Base-by-base conservation (phyloP, 2,113 vertebrate species). In the Murina feae region DNA sequence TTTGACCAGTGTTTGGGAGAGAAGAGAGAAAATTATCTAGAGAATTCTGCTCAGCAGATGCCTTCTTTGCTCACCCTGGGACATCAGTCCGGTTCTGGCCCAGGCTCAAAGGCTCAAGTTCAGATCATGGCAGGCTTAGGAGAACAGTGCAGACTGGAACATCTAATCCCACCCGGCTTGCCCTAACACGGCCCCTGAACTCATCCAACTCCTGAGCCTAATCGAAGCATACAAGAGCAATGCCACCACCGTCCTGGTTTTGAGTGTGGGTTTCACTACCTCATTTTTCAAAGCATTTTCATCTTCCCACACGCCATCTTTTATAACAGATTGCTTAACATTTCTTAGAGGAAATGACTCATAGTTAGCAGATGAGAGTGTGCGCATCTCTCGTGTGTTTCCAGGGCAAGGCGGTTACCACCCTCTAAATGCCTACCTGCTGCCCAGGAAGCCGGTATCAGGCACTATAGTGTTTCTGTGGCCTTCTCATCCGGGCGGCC, bases 71-170 rank as follows among this genome's bases (percentile, higher is more conserved):
- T 60, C 28, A 76, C 86, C 37, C 87, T 58, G 84, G 87, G 93
- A 91, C 17, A n/a, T 94, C 93, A 87, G 53, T 35, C 71, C 74
- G 86, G 30, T 35, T 81, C 93, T 96, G 96, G 94, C 96, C 30
- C 51, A 65, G 25, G 28, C 81, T 84, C 96, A 96, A 81, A 37
- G 75, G 66, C 93, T 94, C 60, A 95, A 49, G 97, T 96, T 93
- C 76, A 94, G 89, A 81, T 93, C 96, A 88, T 25, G 68, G 74
- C 87, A 94, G 92, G 88, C 76, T 96, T 96, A 96, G 68, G 71
- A 95, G 93, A 86, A 71, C 71, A 81, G 65, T 8, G 39, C 74
- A 90, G 80, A 18, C 72, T 53, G 96, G 97, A 96, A 97, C 96
- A 96, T 55, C 63, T 94, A 96, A 94, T 96, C 95, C 97, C 80